Base-by-base conservation (phyloP, 2,113 vertebrate species). In the Syngnathus floridae region DNA sequence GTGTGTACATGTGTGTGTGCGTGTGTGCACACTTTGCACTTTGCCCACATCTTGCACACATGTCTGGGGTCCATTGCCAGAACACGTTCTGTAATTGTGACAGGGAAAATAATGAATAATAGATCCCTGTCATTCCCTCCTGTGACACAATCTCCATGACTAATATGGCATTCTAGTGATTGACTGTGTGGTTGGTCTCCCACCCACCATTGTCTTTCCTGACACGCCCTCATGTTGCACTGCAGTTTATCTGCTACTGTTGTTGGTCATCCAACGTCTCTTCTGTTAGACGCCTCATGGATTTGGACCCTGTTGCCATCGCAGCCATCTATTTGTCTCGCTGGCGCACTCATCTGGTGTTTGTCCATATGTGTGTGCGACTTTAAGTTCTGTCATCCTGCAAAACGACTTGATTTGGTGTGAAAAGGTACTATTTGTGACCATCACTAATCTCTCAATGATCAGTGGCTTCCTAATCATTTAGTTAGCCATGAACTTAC, bases 261-360 rank as follows among this genome's bases (percentile, higher is more conserved):
- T 19, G 14, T 63, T 45, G 26, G 16, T 26, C 19, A 8, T 46
- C 17, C 62, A 45, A 14, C 64, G 67, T 60, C 66, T 69, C 43
- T 61, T 31, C 8, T 66, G 17, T 65, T 5, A 62, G 17, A 4
- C 60, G 52, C 38, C 54, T 64, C 13, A 7, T 79, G 78, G 80
- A 86, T 75, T 78, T 75, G 54, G 41, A 48, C 56, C 68, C 58
- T 55, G 60, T 71, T 65, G 79, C 26, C 26, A 31, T 65, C 67
- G 71, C 49, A 67, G 62, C 62, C 62, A 38, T 40, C 21, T 35
- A n/a, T 67, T 46, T 66, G 61, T 48, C 48, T 26, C n/a, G 41
- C 31, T 35, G 38, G 40, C 48, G 41, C 57, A 70, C 51, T 19
- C 63, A 63, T 5, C 52, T 65, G n/a, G 55, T 63, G 19, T 14